These are phyloP conservation scores for Tetramorium alpestre DNA, from an alignment of 1,140 invertebrate genomes.

Conservation along the genomic window DNA sequence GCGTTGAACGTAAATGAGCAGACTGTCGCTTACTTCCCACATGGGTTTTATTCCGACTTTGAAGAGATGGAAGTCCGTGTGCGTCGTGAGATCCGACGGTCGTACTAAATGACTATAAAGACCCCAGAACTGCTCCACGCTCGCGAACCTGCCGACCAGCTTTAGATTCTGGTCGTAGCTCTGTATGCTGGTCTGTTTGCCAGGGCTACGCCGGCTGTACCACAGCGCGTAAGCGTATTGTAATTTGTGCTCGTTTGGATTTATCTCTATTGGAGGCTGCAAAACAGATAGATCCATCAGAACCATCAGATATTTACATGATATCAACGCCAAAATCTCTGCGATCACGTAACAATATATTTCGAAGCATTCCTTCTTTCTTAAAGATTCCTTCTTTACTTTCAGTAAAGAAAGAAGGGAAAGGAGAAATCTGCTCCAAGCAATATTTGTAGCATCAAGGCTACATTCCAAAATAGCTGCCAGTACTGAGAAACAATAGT, in stretches of 20 bases:
- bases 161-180: constrained; percentile 91
- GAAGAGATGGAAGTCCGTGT: constrained; percentile 98
- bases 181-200: constrained; percentile 88
- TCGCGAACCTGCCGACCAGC: constrained; percentile 94
- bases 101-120: constrained; percentile 96
- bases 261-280: constrained; percentile 88
- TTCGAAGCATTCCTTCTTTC: too few species aligned
- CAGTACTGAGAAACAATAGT: too few species aligned
- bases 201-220: constrained; percentile 92
- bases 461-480: too few species aligned
- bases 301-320: constrained; percentile 8
- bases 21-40: constrained; percentile 92
- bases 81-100: constrained; percentile 94
- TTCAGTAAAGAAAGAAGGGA: too few species aligned
- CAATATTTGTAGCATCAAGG: too few species aligned
- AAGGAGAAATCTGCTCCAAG: too few species aligned
- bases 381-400: too few species aligned
- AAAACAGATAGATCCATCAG: constrained; percentile 59
- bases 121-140: constrained; percentile 99
- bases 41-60: constrained; percentile 99
- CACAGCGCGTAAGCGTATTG: constrained; percentile 96
- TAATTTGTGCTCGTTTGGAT: constrained; percentile 93
- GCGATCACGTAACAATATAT: too few species aligned
- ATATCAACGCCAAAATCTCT: constrained; percentile 1
- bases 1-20: neutral